Evolutionary conservation across 2,888 invertebrate species (phyloP).

Genomic region (Drosophila niveifrons): DNA sequence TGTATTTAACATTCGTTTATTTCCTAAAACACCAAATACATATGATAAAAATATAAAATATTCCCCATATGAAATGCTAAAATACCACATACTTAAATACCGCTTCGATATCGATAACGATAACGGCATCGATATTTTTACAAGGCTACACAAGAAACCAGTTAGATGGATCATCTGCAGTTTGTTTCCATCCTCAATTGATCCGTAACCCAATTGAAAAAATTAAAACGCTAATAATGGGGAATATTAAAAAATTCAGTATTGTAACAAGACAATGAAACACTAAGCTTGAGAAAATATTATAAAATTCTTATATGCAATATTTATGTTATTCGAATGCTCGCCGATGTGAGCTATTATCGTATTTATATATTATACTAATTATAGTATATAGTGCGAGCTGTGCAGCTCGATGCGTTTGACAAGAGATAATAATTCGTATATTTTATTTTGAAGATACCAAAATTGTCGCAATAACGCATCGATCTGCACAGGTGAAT

Average conservation of each 20-base stretch:
- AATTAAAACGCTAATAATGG: conserved; percentile 10
- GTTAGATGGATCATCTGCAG: background rate
- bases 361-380: conserved; percentile 6
- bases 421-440: background rate
- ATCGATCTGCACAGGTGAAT: conserved; percentile 27
- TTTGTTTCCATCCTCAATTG: conserved; percentile 18
- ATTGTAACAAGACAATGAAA: conserved; percentile 16
- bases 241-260: background rate
- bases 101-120: conserved; percentile 16
- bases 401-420: conserved; percentile 25
- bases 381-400: background rate
- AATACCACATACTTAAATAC: conserved; percentile 22
- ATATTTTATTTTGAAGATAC: background rate
- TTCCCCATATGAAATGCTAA: conserved; percentile 36
- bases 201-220: conserved; percentile 3
- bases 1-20: conserved; percentile 43
- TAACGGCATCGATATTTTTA: conserved; percentile 16
- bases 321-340: conserved; percentile 14
- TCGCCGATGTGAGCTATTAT: conserved; percentile 16
- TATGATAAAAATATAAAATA: conserved; percentile 25
- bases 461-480: background rate
- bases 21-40: conserved; percentile 32
- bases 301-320: conserved; percentile 12
- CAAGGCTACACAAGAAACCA: conserved; percentile 9
- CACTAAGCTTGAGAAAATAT: conserved; percentile 14